phyloP scores from a whole-genome alignment of 2,797 vertebrate genomes.

The Neosilurus mollespiculum region DNA sequence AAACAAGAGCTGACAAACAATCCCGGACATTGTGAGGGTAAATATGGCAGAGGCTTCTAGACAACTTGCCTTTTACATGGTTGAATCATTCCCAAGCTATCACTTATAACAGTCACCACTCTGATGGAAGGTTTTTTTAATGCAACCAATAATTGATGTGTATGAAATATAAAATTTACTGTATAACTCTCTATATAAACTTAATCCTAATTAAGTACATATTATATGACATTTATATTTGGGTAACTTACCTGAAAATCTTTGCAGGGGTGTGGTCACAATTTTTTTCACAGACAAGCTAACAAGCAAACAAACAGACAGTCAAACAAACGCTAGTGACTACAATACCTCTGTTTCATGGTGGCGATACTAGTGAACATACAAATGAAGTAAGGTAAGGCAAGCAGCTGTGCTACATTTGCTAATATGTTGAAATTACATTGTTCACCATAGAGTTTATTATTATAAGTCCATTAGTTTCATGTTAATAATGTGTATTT shows the following conservation, averaged over 20 bases:
- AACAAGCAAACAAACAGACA: too few relatives aligned
- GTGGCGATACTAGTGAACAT: not conserved
- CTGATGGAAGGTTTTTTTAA: not conserved
- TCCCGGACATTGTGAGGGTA: not conserved
- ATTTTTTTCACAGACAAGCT: too few relatives aligned
- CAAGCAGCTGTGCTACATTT: not conserved
- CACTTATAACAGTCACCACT: not conserved
- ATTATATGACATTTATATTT: not conserved
- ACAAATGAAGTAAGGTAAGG: not conserved
- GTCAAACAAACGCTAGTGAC: too few relatives aligned
- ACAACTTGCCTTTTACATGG: not conserved
- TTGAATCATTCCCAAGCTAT: not conserved
- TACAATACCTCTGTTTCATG: too few relatives aligned
- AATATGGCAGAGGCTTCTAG: not conserved
- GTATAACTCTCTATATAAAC: not conserved
- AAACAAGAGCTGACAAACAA: conserved; percentile 11
- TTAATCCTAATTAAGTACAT: not conserved
- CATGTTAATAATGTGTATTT: not conserved
- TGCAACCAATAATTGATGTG: not conserved
- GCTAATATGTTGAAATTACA: not conserved
- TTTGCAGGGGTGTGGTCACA: too few relatives aligned
- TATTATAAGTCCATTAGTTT: too few relatives aligned
- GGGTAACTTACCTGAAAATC: too few relatives aligned
- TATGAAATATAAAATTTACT: not conserved
- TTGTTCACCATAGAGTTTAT: not conserved